Evolutionary conservation across 1,140 invertebrate species (phyloP).

Genomic region (Radopholus similis): DNA sequence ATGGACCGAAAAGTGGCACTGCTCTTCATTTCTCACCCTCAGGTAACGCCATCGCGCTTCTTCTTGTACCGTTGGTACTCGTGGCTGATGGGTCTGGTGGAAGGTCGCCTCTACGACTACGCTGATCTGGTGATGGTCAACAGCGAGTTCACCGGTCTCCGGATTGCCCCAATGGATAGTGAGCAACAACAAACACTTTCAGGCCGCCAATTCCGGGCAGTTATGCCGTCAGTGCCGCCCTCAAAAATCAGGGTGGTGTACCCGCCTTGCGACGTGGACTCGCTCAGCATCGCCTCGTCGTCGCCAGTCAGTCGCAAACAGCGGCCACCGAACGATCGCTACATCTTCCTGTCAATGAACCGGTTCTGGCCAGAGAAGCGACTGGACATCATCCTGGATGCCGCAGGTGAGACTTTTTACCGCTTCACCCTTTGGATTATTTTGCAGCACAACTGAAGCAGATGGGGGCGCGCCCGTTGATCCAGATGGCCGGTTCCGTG

Average conservation of each 20-base stretch:
- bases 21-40: neutral
- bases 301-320: slow-evolving; percentile 37
- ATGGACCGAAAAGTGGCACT: too few relatives aligned
- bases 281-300: slow-evolving; percentile 22
- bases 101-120: slow-evolving; percentile 44
- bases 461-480: slow-evolving; percentile 34
- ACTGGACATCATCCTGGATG: slow-evolving; percentile 58
- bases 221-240: slow-evolving; percentile 50
- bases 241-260: slow-evolving; percentile 56
- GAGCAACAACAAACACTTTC: slow-evolving; percentile 20
- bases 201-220: slow-evolving; percentile 48
- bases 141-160: slow-evolving; percentile 56
- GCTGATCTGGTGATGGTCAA: slow-evolving; percentile 58
- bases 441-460: slow-evolving; percentile 35
- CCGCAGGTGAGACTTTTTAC: slow-evolving; percentile 53
- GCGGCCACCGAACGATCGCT: slow-evolving; percentile 40
- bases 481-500: slow-evolving; percentile 56
- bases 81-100: slow-evolving; percentile 50
- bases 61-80: slow-evolving; percentile 60
- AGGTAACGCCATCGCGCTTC: slow-evolving; percentile 54
- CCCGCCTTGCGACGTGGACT: slow-evolving; percentile 58
- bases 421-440: too few relatives aligned
- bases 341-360: slow-evolving; percentile 59
- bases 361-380: slow-evolving; percentile 60
- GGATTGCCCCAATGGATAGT: slow-evolving; percentile 7